Evolutionary conservation across 2,113 vertebrate genomes (phyloP), one percentile per base, ranked within the genome.

Genomic region (Psephotus haematonotus): DNA sequence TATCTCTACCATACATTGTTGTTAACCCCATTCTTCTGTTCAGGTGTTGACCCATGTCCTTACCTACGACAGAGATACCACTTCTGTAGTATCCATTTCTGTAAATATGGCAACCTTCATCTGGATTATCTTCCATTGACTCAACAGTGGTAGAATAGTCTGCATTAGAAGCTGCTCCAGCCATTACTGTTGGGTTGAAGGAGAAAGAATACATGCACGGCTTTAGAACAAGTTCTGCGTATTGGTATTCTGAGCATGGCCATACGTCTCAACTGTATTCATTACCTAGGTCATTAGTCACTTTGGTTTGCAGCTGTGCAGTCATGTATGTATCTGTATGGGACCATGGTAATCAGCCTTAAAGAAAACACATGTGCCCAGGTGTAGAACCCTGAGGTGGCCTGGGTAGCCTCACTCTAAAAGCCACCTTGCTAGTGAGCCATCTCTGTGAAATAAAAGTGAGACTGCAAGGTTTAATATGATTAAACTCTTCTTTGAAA

Each of bases 41-140:
- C 11, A 33, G 20, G 4, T 47, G 19, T 27, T 70, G 77, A 76
- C 39, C 37, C 46, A 27, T 6, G 0, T 83, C 78, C 97, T 97
- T 97, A 99, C 99, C 99, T 69, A 99, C 95, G 6, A 99, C 94
- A 69, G 88, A 98, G 92, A 99, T 96, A 64, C 94, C 96, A 7
- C 88, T 95, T 28, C 31, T 84, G 27, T 99, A 99, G 90, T 96
- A 97, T 15, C 99, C 99, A 4, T 99, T 97, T 98, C 98, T 97
- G 86, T 98, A 98, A 75, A 98, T 97, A 80, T 97, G 98, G 95
- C 99, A 99, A 9, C 93, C 95, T 68, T 76, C 96, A n/a, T 79
- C 92, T 35, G 92, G 59, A 76, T 69, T 86, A n/a, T 92, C 80
- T 57, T 93, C 92, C 82, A 65, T 31, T 71, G 69, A 57, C 68